A percentile compares a stretch with the other conserved stretches of the same genome.
Conservation (phyloP, 2,797 vertebrate genomes). For the Podarcis siculus region DNA sequence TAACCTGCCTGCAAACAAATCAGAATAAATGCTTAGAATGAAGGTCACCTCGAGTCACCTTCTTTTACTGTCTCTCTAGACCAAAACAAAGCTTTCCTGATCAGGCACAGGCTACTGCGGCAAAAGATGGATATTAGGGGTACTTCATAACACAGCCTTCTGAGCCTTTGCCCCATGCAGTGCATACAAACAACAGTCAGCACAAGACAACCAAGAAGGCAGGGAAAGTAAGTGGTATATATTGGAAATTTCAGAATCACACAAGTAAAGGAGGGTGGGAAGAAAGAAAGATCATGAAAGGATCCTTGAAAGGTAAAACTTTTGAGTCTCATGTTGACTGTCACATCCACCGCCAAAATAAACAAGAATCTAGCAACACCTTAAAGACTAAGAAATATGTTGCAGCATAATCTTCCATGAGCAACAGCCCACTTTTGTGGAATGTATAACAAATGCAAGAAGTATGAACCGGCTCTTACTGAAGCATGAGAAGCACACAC, state of each 20-base stretch:
- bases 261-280: background rate
- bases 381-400: background rate
- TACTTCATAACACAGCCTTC: too few relatives aligned
- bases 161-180: background rate
- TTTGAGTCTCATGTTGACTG: background rate
- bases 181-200: background rate
- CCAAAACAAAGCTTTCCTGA: too few relatives aligned
- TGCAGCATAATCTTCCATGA: background rate
- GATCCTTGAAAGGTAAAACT: background rate
- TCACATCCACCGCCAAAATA: background rate
- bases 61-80: too few relatives aligned
- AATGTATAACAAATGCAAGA: background rate
- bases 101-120: too few relatives aligned
- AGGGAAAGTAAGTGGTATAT: background rate
- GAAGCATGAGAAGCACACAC: background rate
- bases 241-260: background rate
- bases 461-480: background rate
- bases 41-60: too few relatives aligned
- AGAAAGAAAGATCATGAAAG: background rate
- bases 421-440: background rate
- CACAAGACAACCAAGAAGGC: background rate
- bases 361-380: background rate
- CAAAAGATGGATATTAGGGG: too few relatives aligned
- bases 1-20: too few relatives aligned
- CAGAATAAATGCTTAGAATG: too few relatives aligned